These are phyloP conservation scores for Smutsia temminckii DNA, from an alignment of 2,797 vertebrate species.

Conservation along the genomic window DNA sequence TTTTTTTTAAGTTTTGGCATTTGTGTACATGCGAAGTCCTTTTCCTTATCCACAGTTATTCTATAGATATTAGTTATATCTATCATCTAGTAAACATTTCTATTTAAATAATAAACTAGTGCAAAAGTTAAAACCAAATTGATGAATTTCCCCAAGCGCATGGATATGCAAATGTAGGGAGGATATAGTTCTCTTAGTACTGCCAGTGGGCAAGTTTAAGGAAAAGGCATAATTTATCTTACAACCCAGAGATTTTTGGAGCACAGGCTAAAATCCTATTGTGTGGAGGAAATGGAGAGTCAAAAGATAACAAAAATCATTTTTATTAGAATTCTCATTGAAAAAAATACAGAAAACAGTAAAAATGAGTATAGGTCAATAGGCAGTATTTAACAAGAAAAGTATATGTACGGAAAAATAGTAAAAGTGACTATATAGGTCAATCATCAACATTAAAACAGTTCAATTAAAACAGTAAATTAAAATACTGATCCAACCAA, in stretches of 20 bases:
- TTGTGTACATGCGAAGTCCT: conserved; percentile 4
- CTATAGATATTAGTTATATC: conserved; percentile 2
- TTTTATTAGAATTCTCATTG: conserved; percentile 82
- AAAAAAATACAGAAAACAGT: conserved; percentile 72
- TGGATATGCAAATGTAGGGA: background rate
- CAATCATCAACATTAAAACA: conserved; percentile 48
- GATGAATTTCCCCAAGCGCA: background rate
- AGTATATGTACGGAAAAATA: conserved; percentile 45
- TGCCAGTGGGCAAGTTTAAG: background rate
- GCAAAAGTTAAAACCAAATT: background rate
- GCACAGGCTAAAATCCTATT: background rate
- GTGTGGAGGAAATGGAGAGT: conserved; percentile 73
- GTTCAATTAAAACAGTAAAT: conserved; percentile 18
- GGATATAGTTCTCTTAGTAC: background rate
- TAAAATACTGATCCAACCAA: background rate
- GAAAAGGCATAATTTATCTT: background rate
- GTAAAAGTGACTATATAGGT: background rate
- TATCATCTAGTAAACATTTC: too few relatives aligned
- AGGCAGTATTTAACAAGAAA: conserved; percentile 62
- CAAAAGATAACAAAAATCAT: conserved; percentile 64
- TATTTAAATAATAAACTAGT: background rate
- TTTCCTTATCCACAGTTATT: background rate
- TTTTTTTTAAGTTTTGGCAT: background rate
- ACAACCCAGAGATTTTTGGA: background rate
- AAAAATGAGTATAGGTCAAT: conserved; percentile 48